phyloP scores from a whole-genome alignment of 2,888 invertebrate genomes.

The Drosophila parthenogenetica region DNA sequence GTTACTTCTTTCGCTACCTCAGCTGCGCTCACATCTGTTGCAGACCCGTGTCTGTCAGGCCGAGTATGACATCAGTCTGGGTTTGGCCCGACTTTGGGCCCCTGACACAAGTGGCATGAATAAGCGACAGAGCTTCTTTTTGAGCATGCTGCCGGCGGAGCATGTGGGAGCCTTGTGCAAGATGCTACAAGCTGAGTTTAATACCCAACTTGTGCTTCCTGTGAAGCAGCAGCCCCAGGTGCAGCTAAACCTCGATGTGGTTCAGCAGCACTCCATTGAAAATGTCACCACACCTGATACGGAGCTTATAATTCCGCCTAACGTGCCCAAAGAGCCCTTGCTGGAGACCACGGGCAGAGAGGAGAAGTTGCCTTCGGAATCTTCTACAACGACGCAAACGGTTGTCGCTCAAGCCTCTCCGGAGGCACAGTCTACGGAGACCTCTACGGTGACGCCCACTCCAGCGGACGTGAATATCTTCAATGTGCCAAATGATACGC shows the following conservation, averaged over 20 bases:
- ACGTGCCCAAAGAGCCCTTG: neutral
- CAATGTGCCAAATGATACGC: constrained; percentile 51
- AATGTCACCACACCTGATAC: constrained; percentile 35
- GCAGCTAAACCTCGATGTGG: constrained; percentile 60
- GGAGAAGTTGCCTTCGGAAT: constrained; percentile 26
- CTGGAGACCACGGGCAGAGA: neutral
- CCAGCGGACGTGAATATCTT: constrained; percentile 72
- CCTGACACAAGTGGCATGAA: constrained; percentile 40
- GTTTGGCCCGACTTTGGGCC: constrained; percentile 80
- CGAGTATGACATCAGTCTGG: constrained; percentile 85
- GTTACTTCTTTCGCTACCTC: constrained; percentile 87
- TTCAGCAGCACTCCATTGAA: constrained; percentile 14
- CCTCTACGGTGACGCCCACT: constrained; percentile 6
- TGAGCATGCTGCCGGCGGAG: constrained; percentile 88
- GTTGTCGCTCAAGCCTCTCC: constrained; percentile 1
- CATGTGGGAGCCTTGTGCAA: constrained; percentile 93
- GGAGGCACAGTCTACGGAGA: constrained; percentile 8
- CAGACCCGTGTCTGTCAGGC: constrained; percentile 87
- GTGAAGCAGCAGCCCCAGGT: constrained; percentile 53
- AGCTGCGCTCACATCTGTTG: constrained; percentile 87
- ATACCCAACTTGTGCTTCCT: constrained; percentile 12
- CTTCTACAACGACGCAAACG: constrained; percentile 24
- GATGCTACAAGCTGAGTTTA: constrained; percentile 86
- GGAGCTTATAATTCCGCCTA: neutral
- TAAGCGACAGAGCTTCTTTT: constrained; percentile 86